Evolutionary conservation across 2,888 invertebrate genomes (phyloP), one percentile per base, ranked within the genome.

Genomic region (Fabriciana adippe): DNA sequence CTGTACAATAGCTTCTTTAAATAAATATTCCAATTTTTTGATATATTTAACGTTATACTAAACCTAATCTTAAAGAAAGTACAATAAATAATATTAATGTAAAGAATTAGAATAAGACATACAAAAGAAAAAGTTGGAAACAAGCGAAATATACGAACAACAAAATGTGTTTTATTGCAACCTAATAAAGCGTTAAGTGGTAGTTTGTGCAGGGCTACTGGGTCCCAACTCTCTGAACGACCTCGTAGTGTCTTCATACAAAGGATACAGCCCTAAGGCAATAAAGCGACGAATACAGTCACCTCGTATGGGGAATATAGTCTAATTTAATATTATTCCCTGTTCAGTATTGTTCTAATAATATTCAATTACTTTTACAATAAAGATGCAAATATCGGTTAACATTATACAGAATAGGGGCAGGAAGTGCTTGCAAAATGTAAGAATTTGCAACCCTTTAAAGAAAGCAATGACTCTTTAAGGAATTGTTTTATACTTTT

Each of bases 131-230:
- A 45, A 16, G 15, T 51, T 16, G 63, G 51, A n/a, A n/a, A 11
- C 56, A 41, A 50, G 45, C 64, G 64, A 62, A 69, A 66, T 68
- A 70, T 26, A 64, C 21, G 55, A 54, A 41, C 31, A 54, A 71
- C 18, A 35, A 64, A 55, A 67, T 54, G 62, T 68, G 67, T 70
- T 73, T 68, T 70, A 73, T 64, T 67, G 66, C 67, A 62, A 53
- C 66, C 62, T 77, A 78, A 82, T 82, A 82, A 83, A 82, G 78
- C 76, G 77, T 79, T 81, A 78, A 82, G 79, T 76, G 79, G 78
- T 75, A 77, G 74, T 81, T 80, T 74, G 69, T 74, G 75, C 73
- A 72, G 45, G 65, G 74, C 79, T 75, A 73, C 74, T 75, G 75
- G 67, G 72, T 78, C 77, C 80, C 72, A 78, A 79, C 65, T 67